phyloP scores from a whole-genome alignment of 1,140 invertebrate genomes.

The Drosophila miranda region DNA sequence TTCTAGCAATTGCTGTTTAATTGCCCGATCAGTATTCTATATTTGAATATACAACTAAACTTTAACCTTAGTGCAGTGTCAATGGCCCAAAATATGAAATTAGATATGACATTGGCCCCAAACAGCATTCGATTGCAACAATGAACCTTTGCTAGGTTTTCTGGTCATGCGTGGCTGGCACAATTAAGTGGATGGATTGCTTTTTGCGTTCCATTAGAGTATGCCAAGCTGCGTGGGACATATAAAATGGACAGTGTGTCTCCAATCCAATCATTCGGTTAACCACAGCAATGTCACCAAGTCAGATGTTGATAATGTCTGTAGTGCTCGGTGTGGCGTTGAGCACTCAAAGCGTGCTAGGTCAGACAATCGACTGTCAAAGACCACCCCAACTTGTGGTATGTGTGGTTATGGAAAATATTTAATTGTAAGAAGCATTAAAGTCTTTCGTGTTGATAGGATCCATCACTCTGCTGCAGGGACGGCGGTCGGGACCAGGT shows the following conservation, averaged over 20 bases:
- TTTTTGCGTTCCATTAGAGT: constrained; percentile 33
- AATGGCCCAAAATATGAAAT: constrained; percentile 66
- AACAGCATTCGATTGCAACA: constrained; percentile 67
- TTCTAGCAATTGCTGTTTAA: constrained; percentile 60
- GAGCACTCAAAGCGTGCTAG: background rate
- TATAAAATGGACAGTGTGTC: constrained; percentile 60
- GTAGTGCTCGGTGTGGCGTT: constrained; percentile 25
- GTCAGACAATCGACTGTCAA: constrained; percentile 70
- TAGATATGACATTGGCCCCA: constrained; percentile 74
- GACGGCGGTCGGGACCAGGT: constrained; percentile 66
- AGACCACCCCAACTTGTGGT: constrained; percentile 71
- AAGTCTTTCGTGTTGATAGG: constrained; percentile 26
- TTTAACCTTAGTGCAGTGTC: constrained; percentile 62
- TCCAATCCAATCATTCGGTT: constrained; percentile 43
- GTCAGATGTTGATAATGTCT: constrained; percentile 13
- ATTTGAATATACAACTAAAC: constrained; percentile 32
- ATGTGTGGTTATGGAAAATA: constrained; percentile 4
- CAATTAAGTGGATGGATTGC: constrained; percentile 49
- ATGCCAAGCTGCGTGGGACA: constrained; percentile 16
- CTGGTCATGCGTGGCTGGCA: constrained; percentile 72
- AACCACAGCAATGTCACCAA: constrained; percentile 39
- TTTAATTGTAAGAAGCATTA: background rate
- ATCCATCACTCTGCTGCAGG: constrained; percentile 66
- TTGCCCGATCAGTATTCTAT: constrained; percentile 50
- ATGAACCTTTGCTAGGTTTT: constrained; percentile 67